These are phyloP conservation scores for Brachyalestes nurse DNA, from an alignment of 2,797 vertebrate species.

Conservation along the genomic window DNA sequence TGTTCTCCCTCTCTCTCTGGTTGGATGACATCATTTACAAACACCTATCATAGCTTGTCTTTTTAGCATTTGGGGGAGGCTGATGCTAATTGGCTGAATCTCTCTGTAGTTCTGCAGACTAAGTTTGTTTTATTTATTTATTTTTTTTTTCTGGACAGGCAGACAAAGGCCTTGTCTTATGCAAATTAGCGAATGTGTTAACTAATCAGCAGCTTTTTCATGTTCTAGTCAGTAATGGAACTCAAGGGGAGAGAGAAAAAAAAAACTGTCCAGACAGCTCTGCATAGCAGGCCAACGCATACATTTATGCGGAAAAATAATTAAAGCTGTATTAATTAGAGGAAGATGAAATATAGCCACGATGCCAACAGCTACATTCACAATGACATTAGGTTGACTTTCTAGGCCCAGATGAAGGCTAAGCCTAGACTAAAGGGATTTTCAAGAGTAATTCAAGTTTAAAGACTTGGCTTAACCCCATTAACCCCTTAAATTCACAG, in stretches of 20 bases:
- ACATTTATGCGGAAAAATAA: too few relatives aligned
- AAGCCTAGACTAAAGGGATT: background rate
- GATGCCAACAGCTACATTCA: background rate
- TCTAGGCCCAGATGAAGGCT: background rate
- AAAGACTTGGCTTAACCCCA: background rate
- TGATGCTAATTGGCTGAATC: slow-evolving; percentile 23
- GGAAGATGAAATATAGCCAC: background rate
- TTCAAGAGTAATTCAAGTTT: background rate
- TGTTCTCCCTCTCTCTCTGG: background rate
- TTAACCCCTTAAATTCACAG: background rate
- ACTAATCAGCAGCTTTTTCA: background rate
- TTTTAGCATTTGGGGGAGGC: background rate
- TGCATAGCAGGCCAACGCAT: background rate
- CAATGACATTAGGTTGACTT: background rate
- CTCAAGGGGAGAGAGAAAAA: background rate
- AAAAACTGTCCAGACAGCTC: background rate
- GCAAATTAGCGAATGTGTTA: background rate
- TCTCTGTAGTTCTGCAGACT: background rate
- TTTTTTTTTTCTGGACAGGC: background rate
- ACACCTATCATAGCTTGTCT: background rate
- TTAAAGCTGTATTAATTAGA: background rate
- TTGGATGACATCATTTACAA: background rate
- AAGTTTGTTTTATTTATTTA: too few relatives aligned
- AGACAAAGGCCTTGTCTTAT: background rate
- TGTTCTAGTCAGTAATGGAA: background rate